Conservation (phyloP, 2,888 invertebrate species). For the Rhopalosiphum nymphaeae region DNA sequence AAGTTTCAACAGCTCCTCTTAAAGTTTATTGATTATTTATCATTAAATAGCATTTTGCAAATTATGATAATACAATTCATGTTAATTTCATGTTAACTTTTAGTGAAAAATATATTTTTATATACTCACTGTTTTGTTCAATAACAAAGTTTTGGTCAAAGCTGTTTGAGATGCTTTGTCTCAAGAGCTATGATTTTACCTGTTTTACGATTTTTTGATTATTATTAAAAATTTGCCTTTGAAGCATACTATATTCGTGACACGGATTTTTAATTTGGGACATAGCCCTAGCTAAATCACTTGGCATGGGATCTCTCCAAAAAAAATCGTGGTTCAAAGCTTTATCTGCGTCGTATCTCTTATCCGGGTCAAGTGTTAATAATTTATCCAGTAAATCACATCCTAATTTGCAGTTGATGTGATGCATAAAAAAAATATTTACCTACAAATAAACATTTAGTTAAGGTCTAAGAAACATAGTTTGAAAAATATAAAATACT, state of each 20-base stretch:
- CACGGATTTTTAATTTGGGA: constrained; percentile 74
- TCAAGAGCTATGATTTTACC: too few relatives aligned
- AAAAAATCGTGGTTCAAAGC: constrained; percentile 98
- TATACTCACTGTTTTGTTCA: too few relatives aligned
- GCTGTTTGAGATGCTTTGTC: too few relatives aligned
- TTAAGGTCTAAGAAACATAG: constrained; percentile 70
- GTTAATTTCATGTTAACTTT: too few relatives aligned
- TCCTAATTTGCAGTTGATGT: constrained; percentile 91
- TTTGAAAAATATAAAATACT: constrained; percentile 40
- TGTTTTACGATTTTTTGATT: rapidly evolving
- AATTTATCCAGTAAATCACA: constrained; percentile 93
- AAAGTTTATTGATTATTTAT: too few relatives aligned
- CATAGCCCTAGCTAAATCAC: constrained; percentile 87
- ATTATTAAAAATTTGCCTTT: neutral
- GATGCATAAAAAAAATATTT: constrained; percentile 85
- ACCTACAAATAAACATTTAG: constrained; percentile 71
- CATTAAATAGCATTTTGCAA: too few relatives aligned
- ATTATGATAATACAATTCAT: too few relatives aligned
- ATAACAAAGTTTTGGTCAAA: too few relatives aligned
- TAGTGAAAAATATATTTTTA: too few relatives aligned
- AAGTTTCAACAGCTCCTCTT: too few relatives aligned
- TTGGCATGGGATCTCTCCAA: constrained; percentile 97
- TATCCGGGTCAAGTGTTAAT: constrained; percentile 90
- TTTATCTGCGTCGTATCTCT: constrained; percentile 88
- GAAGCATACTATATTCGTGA: neutral